phyloP scores from a whole-genome alignment of 2,888 invertebrate genomes.

The Meandrusa payeni region DNA sequence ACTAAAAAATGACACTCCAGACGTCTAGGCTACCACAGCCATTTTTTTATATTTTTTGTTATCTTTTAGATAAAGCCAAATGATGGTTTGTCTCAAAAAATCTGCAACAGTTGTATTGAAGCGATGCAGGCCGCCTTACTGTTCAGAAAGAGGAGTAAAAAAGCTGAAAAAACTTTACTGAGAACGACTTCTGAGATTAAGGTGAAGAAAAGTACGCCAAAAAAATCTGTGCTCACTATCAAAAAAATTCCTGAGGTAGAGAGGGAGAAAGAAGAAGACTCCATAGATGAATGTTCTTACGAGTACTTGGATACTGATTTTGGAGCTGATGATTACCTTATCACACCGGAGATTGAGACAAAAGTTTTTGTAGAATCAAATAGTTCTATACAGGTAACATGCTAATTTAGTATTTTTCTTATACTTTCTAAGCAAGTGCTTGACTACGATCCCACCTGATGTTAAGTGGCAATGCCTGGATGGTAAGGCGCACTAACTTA shows the following conservation, averaged over 20 bases:
- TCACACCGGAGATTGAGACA: neutral
- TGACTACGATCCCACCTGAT: too few relatives aligned
- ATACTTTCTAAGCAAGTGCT: too few relatives aligned
- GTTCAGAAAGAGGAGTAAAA: slow-evolving; percentile 50
- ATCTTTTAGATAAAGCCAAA: slow-evolving; percentile 48
- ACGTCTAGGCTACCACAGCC: neutral
- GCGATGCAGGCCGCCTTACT: slow-evolving; percentile 43
- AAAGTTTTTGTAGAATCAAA: slow-evolving; percentile 29
- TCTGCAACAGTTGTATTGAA: slow-evolving; percentile 50
- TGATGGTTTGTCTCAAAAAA: slow-evolving; percentile 60
- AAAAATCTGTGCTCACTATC: slow-evolving; percentile 25
- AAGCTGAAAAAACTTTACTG: slow-evolving; percentile 46
- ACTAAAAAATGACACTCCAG: neutral
- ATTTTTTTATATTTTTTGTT: slow-evolving; percentile 24
- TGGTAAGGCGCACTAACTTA: too few relatives aligned
- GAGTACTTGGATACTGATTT: slow-evolving; percentile 36
- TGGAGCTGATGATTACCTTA: slow-evolving; percentile 22
- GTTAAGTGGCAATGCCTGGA: too few relatives aligned
- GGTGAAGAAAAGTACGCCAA: slow-evolving; percentile 32
- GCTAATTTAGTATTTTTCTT: too few relatives aligned
- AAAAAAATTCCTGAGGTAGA: slow-evolving; percentile 21
- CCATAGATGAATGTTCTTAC: slow-evolving; percentile 33
- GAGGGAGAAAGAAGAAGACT: slow-evolving; percentile 26
- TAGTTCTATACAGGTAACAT: slow-evolving; percentile 25
- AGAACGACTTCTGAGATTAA: slow-evolving; percentile 34